Conservation (phyloP, 53 echinoderm and acorn worm genomes). For the Echinarachnius parma region DNA sequence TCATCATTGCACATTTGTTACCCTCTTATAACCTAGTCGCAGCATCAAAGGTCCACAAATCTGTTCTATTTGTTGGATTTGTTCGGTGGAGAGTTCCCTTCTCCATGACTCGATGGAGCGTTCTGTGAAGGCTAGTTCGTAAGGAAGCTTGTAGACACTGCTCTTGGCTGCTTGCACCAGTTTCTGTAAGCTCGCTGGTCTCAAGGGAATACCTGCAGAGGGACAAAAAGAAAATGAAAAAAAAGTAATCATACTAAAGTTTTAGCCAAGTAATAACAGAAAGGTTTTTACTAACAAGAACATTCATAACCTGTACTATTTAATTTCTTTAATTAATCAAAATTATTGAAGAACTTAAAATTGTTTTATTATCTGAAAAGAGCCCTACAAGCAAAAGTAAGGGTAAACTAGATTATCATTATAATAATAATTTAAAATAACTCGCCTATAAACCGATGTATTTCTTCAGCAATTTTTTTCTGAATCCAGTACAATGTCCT, state of each 20-base stretch:
- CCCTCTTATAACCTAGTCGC: conserved; percentile 54
- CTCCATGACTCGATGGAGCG: conserved; percentile 62
- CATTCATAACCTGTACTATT: too few species aligned
- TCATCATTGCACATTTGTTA: conserved; percentile 14
- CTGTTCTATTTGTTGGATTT: conserved; percentile 68
- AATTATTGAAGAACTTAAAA: too few species aligned
- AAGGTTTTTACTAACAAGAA: too few species aligned
- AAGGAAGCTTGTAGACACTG: conserved; percentile 65
- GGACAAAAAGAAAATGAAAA: neutral
- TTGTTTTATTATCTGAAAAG: too few species aligned
- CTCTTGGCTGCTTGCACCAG: conserved; percentile 74
- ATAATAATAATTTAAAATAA: too few species aligned
- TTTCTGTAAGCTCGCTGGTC: conserved; percentile 71
- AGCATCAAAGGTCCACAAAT: conserved; percentile 68
- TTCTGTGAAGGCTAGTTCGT: conserved; percentile 74
- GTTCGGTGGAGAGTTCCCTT: conserved; percentile 50
- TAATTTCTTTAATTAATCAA: too few species aligned
- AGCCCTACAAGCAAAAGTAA: too few species aligned
- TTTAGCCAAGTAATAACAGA: too few species aligned
- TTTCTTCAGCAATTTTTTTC: conserved; percentile 61
- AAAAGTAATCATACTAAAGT: too few species aligned
- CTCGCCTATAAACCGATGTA: conserved; percentile 90
- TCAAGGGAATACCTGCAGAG: conserved; percentile 69
- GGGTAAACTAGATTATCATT: too few species aligned
- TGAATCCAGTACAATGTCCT: conserved; percentile 71